Evolutionary conservation across 1,140 invertebrate species (phyloP).

Genomic region (Cotesia typhae): DNA sequence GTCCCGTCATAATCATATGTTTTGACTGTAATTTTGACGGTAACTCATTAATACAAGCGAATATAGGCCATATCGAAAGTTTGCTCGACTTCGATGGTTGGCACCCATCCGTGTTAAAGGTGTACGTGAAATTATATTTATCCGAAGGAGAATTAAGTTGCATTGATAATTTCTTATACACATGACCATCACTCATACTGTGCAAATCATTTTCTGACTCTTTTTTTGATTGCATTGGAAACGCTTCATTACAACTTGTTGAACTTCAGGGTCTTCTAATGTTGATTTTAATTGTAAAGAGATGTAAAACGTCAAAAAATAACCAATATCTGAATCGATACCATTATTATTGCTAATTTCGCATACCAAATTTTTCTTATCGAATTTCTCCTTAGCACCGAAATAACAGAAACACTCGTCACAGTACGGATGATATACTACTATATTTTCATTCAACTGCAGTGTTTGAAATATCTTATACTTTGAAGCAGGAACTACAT

Average conservation of each 20-base stretch:
- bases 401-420: background rate
- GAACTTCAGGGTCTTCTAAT: slow-evolving; percentile 6
- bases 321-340: background rate
- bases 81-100: slow-evolving; percentile 26
- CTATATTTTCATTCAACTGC: background rate
- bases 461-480: background rate
- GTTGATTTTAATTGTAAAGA: background rate
- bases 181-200: slow-evolving; percentile 30
- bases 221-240: slow-evolving; percentile 13
- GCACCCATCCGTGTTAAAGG: slow-evolving; percentile 39
- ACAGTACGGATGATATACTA: slow-evolving; percentile 3
- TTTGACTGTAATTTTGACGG: background rate
- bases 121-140: slow-evolving; percentile 33
- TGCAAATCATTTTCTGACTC: background rate
- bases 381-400: background rate
- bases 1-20: slow-evolving; percentile 36
- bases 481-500: background rate
- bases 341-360: background rate
- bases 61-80: too few species aligned
- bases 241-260: background rate
- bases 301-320: background rate
- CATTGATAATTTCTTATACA: slow-evolving; percentile 23
- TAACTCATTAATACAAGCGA: too few species aligned
- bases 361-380: slow-evolving; percentile 1
- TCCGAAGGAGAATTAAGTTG: background rate